Percentiles rank a stretch among this genome's conserved stretches.
These are phyloP conservation scores for Caenorhabditis wallacei DNA, from an alignment of 2,888 invertebrate genomes.

Conservation along the genomic window DNA sequence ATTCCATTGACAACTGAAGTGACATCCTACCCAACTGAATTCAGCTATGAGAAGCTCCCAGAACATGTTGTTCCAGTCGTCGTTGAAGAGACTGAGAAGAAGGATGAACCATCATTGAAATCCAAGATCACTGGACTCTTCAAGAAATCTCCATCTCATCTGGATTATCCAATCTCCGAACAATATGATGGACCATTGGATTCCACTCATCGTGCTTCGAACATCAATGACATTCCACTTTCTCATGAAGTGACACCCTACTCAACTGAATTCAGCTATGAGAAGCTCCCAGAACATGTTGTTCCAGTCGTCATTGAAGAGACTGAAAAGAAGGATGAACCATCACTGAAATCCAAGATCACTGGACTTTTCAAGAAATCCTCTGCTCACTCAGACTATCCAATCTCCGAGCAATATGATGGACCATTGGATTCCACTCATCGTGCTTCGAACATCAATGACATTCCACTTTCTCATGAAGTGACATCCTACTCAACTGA, in stretches of 20 bases:
- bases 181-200: constrained; percentile 70
- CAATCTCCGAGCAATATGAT: constrained; percentile 59
- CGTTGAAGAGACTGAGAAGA: constrained; percentile 40
- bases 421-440: constrained; percentile 57
- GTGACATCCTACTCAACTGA: constrained; percentile 2
- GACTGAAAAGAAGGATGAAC: constrained; percentile 34
- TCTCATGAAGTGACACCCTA: constrained; percentile 31
- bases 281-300: constrained; percentile 41
- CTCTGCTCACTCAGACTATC: constrained; percentile 58
- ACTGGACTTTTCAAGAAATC: constrained; percentile 31
- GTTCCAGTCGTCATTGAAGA: constrained; percentile 30
- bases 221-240: constrained; percentile 45
- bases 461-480: neutral
- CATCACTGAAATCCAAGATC: constrained; percentile 27
- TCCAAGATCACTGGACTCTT: constrained; percentile 17
- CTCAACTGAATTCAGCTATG: constrained; percentile 48
- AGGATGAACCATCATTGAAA: constrained; percentile 15
- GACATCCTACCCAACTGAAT: constrained; percentile 53
- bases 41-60: constrained; percentile 49
- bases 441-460: constrained; percentile 3
- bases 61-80: constrained; percentile 40
- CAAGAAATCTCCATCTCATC: constrained; percentile 16
- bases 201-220: constrained; percentile 1
- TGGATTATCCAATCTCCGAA: neutral
- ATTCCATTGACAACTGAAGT: constrained; percentile 17